Evolutionary conservation across 1,140 invertebrate genomes (phyloP).

Genomic region (Drosophila pseudoananassae): DNA sequence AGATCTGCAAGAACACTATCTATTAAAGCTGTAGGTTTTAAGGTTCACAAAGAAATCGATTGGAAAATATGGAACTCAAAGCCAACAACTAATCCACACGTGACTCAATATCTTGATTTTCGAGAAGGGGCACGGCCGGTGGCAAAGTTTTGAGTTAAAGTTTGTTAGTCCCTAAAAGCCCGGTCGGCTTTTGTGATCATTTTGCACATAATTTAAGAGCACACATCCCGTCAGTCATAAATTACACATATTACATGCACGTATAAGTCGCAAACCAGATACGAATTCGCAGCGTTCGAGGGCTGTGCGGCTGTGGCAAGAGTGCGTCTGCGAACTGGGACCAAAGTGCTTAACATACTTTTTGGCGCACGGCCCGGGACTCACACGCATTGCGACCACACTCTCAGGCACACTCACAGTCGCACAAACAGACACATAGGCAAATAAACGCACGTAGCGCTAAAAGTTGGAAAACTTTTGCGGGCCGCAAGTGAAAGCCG

Average conservation of each 20-base stretch:
- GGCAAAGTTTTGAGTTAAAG: slow-evolving; percentile 50
- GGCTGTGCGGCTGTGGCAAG: slow-evolving; percentile 23
- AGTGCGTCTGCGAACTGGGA: slow-evolving; percentile 62
- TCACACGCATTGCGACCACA: slow-evolving; percentile 10
- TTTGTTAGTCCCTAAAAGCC: slow-evolving; percentile 42
- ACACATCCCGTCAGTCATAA: slow-evolving; percentile 77
- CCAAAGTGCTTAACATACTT: slow-evolving; percentile 80
- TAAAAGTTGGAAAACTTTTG: slow-evolving; percentile 66
- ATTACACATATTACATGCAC: slow-evolving; percentile 81
- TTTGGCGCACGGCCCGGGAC: slow-evolving; percentile 54
- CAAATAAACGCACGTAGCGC: slow-evolving; percentile 72
- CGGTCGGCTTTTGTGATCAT: slow-evolving; percentile 58
- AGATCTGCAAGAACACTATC: too few relatives aligned
- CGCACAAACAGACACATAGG: slow-evolving; percentile 40
- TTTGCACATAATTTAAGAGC: slow-evolving; percentile 79
- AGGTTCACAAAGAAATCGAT: neutral
- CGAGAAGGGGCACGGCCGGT: slow-evolving; percentile 2
- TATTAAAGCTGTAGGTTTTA: too few relatives aligned
- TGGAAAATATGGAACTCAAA: neutral
- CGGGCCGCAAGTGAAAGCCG: slow-evolving; percentile 57
- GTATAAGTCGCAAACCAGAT: slow-evolving; percentile 76
- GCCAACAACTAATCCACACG: slow-evolving; percentile 41
- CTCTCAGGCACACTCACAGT: slow-evolving; percentile 6
- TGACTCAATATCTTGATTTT: slow-evolving; percentile 52
- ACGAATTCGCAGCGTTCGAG: slow-evolving; percentile 32